Evolutionary conservation across 2,888 invertebrate species (phyloP), one percentile per base, ranked within the genome.

Genomic region (Desoria tigrina): DNA sequence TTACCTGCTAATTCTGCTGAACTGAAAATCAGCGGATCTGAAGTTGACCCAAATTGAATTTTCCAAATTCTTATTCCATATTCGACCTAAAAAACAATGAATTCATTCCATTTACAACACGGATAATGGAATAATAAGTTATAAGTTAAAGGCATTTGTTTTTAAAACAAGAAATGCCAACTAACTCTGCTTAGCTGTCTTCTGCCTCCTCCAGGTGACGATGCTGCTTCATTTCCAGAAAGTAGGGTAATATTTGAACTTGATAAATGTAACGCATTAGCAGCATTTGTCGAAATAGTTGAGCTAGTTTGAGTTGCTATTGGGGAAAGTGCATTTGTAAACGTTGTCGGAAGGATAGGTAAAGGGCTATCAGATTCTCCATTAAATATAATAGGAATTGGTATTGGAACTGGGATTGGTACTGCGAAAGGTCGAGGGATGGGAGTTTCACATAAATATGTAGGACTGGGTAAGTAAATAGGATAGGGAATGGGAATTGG

Each of bases 391-490:
- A 68, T 65, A 51, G 76, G 74, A 68, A 74, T 76, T 76, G 65
- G 78, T 59, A 78, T 66, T 1, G 82, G 75, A 28, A 83, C 78
- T 1, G 82, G 82, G 55, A 82, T 78, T 1, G 82, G 82, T n/a
- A 74, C 28, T 1, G 73, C 73, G 4, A 74, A 65, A 4, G 74
- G 73, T 16, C 65, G 39, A 21, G 75, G 75, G 18, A 66, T 67
- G 2, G 73, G 71, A 11, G 65, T 56, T 4, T 69, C 70, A 27
- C 71, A 56, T 11, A 65, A 65, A 51, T 71, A 75, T 11, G 71
- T 67, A 23, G 75, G 75, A 60, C 71, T 66, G 11, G 75, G 75
- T 16, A 75, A 55, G 49, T 62, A 50, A 21, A 71, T 63, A 4
- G 72, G 71, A 51, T 49, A 62, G 2, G 71, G 72, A 50, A 74